These are phyloP conservation scores for Nemapogon koenigi DNA, from an alignment of 2,888 invertebrate genomes.

Conservation along the genomic window DNA sequence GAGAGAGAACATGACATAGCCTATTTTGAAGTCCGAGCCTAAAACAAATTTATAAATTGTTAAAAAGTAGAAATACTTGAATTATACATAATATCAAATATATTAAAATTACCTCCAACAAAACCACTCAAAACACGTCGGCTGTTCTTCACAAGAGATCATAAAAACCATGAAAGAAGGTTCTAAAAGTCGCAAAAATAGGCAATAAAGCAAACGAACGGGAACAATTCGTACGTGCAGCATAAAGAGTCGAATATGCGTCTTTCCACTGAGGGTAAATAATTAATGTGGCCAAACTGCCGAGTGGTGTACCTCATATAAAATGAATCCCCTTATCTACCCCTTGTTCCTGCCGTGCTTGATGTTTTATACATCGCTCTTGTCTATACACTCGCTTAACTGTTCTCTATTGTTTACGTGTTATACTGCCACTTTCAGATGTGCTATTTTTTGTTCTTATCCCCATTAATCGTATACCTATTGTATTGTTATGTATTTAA, in stretches of 20 bases:
- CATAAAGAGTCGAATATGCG: conserved; percentile 46
- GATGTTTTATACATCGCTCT: conserved; percentile 20
- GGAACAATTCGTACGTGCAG: conserved; percentile 36
- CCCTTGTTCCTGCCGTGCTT: conserved; percentile 51
- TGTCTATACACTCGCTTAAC: conserved; percentile 7
- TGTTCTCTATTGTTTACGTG: conserved; percentile 8
- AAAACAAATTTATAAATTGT: no score
- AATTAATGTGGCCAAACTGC: conserved; percentile 60
- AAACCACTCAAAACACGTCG: no score
- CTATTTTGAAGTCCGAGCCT: no score
- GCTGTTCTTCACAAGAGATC: conserved; percentile 16
- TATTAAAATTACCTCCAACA: no score
- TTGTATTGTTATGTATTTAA: no score
- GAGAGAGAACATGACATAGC: no score
- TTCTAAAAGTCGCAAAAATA: conserved; percentile 50
- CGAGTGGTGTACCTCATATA: conserved; percentile 62
- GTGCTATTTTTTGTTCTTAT: no score
- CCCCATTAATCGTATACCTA: no score
- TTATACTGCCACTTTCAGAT: no score
- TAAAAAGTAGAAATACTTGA: no score
- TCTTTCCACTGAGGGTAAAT: conserved; percentile 54
- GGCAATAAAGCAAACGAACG: conserved; percentile 44
- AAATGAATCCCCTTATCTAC: conserved; percentile 49
- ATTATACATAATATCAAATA: no score
- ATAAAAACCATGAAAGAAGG: conserved; percentile 41